These are phyloP conservation scores for Promerops cafer DNA, from an alignment of 2,113 vertebrate genomes.

Conservation along the genomic window DNA sequence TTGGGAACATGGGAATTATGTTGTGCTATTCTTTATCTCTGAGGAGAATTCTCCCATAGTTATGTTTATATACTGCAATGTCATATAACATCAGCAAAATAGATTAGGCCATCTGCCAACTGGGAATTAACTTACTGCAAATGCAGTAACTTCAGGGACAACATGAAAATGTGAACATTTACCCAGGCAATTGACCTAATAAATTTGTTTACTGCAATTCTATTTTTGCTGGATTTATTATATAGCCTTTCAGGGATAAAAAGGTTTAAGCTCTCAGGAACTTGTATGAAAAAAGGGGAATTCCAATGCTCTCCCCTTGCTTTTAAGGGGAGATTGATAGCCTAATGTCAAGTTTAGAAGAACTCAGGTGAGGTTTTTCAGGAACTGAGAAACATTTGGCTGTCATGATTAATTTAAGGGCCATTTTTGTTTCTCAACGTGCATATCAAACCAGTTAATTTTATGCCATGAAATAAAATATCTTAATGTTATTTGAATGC, in stretches of 20 bases:
- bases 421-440: neutral
- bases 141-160: neutral
- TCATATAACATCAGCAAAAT: neutral
- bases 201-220: neutral
- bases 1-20: neutral
- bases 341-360: neutral
- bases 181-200: neutral
- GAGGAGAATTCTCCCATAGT: neutral
- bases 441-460: neutral
- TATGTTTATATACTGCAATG: neutral
- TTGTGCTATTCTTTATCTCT: neutral
- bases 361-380: neutral
- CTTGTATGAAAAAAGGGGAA: neutral
- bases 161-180: neutral
- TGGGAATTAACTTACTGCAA: neutral
- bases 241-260: neutral
- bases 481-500: neutral
- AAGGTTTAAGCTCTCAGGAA: neutral
- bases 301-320: neutral
- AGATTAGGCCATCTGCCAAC: neutral
- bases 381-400: neutral
- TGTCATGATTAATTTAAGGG: neutral
- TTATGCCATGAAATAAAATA: neutral
- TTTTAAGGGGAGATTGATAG: neutral
- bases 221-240: neutral